Percentiles rank a stretch among this genome's conserved stretches.
Evolutionary conservation across 1,140 invertebrate genomes (phyloP).

Genomic region (Neodiprion fabricii): DNA sequence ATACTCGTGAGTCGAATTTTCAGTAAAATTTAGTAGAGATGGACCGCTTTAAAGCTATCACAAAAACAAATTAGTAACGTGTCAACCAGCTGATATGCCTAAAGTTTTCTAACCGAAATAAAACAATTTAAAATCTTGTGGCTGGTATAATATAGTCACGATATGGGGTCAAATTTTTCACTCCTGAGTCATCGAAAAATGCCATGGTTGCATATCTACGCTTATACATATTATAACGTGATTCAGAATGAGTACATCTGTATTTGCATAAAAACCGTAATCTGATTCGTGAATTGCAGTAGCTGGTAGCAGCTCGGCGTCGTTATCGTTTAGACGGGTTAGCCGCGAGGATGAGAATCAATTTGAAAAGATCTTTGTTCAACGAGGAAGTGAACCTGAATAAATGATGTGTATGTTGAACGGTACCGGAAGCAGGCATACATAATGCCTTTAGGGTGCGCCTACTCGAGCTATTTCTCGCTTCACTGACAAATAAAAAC

Average conservation of each 20-base stretch:
- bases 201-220: neutral
- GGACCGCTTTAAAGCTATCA: no score
- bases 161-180: neutral
- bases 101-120: no score
- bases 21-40: no score
- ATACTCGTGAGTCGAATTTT: neutral
- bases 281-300: constrained; percentile 3
- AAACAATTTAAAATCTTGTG: no score
- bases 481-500: constrained; percentile 60
- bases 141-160: neutral
- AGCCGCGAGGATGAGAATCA: constrained; percentile 6
- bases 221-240: neutral
- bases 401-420: constrained; percentile 29
- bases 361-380: constrained; percentile 60
- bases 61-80: no score
- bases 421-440: constrained; percentile 52
- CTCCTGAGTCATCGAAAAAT: no score
- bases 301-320: neutral
- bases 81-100: no score
- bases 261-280: neutral
- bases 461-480: constrained; percentile 55
- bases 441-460: constrained; percentile 56
- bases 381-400: constrained; percentile 47
- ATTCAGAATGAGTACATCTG: constrained; percentile 5
- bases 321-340: constrained; percentile 4